Conservation (phyloP, 2,113 vertebrate genomes). For the Megatriorchis doriae region DNA sequence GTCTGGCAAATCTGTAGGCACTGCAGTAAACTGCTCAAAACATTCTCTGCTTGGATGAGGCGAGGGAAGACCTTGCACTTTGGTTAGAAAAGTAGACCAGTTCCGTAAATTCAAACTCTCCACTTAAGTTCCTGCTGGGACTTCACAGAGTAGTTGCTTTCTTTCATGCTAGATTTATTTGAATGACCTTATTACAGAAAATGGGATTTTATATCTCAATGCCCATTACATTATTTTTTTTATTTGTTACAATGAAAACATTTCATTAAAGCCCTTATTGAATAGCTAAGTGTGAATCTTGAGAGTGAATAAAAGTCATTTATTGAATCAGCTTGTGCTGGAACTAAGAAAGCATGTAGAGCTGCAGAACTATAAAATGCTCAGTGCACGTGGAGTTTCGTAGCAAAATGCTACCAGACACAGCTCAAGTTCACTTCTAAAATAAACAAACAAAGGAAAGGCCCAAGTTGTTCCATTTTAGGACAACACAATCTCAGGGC, state of each 20-base stretch:
- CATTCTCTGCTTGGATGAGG: neutral
- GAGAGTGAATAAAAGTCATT: conserved; percentile 10
- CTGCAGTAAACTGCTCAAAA: neutral
- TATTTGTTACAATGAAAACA: conserved; percentile 50
- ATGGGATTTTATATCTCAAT: conserved; percentile 55
- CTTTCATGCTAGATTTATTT: conserved; percentile 64
- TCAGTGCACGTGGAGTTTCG: neutral
- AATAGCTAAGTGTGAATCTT: conserved; percentile 43
- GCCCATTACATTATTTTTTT: conserved; percentile 15
- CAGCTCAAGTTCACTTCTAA: neutral
- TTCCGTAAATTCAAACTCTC: conserved; percentile 25
- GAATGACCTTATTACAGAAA: conserved; percentile 59
- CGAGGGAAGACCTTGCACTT: neutral
- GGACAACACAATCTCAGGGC: neutral
- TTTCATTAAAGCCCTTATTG: conserved; percentile 15
- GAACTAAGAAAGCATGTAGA: neutral
- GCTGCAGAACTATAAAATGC: neutral
- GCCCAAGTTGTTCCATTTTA: neutral
- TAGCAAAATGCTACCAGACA: neutral
- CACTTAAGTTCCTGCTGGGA: conserved; percentile 36
- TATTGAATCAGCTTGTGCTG: neutral
- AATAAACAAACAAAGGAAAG: neutral
- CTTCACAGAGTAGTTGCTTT: conserved; percentile 41
- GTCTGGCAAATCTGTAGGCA: neutral
- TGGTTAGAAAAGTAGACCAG: neutral